Evolutionary conservation across 1,140 invertebrate genomes (phyloP), one percentile per base, ranked within the genome.

Genomic region (Dermatophagoides farinae): DNA sequence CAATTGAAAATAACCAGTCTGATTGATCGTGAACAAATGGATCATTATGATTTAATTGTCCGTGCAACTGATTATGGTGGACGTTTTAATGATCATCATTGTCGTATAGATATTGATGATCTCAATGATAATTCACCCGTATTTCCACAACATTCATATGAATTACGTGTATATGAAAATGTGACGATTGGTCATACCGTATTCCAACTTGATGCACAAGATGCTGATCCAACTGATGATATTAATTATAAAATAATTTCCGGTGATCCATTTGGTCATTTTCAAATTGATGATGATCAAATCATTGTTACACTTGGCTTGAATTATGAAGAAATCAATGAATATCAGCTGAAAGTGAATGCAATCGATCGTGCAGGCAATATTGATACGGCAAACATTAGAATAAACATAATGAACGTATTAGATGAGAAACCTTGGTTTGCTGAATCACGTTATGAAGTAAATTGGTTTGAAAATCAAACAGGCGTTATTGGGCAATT

Each of bases 381-480:
- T 59, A 78, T 77, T 62, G 84, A 88, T 69, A 83, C 80, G 6
- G 83, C 86, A 14, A 72, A 72, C 37, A 74, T 81, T n/a, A 67
- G 71, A 39, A 75, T 82, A 40, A 69, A 66, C 8, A 80, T 98
- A 6, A 78, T 82, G 25, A 91, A 97, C 73, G 84, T 96, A 65
- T 96, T 97, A 72, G 92, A 97, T 73, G 91, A 91, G 68, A 80
- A 86, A 9, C 91, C 91, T 1, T 82, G 85, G 0, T 96, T 97
- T 70, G 72, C 87, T 41, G 83, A 87, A 72, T 91, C 87, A 0
- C 87, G 88, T 0, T 95, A 95, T 70, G 71, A 87, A 60, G 86
- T 87, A 0, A 83, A 87, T 68, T 85, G 95, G n/a, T 84, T 87
- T 79, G 91, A 96, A 74, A 65, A 65, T 62, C 43, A 57, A 20